These are phyloP conservation scores for Promerops cafer DNA, from an alignment of 2,113 vertebrate genomes.

Conservation along the genomic window DNA sequence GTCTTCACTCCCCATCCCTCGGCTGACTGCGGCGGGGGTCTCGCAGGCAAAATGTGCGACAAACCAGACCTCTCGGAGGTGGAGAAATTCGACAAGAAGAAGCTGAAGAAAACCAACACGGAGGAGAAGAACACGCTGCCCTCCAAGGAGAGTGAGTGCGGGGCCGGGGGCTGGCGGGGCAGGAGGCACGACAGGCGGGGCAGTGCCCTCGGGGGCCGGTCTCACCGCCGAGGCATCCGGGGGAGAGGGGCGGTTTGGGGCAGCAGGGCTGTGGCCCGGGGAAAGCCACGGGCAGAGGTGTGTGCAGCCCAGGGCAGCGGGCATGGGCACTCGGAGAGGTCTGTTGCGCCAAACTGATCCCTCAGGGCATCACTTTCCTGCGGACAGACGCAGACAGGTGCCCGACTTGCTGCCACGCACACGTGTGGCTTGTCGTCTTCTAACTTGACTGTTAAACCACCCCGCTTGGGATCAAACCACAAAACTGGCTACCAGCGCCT, in stretches of 20 bases:
- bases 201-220: not conserved
- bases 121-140: constrained; percentile 77
- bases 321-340: accelerated
- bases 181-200: not conserved
- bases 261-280: not conserved
- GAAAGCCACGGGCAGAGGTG: not conserved
- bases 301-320: not conserved
- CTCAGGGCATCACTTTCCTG: not conserved
- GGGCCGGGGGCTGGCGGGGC: not conserved
- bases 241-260: not conserved
- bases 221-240: not conserved
- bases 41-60: constrained; percentile 80
- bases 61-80: constrained; percentile 87
- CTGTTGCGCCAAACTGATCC: not conserved
- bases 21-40: not conserved
- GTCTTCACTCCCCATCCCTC: not conserved
- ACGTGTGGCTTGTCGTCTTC: not conserved
- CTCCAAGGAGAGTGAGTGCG: constrained; percentile 76
- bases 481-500: not conserved
- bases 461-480: accelerated
- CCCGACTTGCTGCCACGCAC: not conserved
- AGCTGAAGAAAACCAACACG: constrained; percentile 78
- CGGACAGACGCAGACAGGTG: not conserved
- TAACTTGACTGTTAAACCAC: not conserved
- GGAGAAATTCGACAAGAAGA: constrained; percentile 76